These are phyloP conservation scores for Neodontobutis hainanensis DNA, from an alignment of 2,113 vertebrate genomes.

Conservation along the genomic window DNA sequence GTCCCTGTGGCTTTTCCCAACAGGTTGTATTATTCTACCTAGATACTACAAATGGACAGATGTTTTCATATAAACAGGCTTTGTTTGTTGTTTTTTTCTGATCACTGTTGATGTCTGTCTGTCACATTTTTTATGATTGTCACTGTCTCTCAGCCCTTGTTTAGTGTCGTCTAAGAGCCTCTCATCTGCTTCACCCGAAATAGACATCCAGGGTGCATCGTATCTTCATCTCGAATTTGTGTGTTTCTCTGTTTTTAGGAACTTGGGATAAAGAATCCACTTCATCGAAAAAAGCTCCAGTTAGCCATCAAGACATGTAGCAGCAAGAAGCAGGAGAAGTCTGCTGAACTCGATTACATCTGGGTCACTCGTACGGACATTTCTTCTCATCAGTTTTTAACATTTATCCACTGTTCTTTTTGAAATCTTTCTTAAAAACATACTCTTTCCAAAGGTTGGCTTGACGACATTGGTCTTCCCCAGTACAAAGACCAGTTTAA, in stretches of 20 bases:
- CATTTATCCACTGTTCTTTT: too few relatives aligned
- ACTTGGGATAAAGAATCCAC: slow-evolving; percentile 91
- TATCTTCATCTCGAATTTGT: not conserved
- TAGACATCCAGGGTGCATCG: too few relatives aligned
- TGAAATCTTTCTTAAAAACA: too few relatives aligned
- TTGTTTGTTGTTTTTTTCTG: too few relatives aligned
- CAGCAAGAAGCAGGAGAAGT: slow-evolving; percentile 84
- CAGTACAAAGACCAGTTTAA: slow-evolving; percentile 99
- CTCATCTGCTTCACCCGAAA: too few relatives aligned
- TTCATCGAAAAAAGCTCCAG: slow-evolving; percentile 95
- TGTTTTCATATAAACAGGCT: too few relatives aligned
- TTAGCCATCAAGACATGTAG: slow-evolving; percentile 86
- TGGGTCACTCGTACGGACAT: slow-evolving; percentile 93
- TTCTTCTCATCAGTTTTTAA: not conserved
- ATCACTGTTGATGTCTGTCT: too few relatives aligned
- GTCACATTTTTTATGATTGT: too few relatives aligned
- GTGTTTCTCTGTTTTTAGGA: slow-evolving; percentile 77
- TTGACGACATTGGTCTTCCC: slow-evolving; percentile 96
- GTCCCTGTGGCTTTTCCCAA: too few relatives aligned
- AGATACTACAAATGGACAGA: too few relatives aligned
- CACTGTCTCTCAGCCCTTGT: too few relatives aligned
- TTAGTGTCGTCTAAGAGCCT: too few relatives aligned
- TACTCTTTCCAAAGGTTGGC: slow-evolving; percentile 84
- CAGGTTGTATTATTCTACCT: not conserved
- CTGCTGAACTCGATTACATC: slow-evolving; percentile 88